A percentile compares a stretch with the other conserved stretches of the same genome.
Evolutionary conservation across 1,140 invertebrate genomes (phyloP).

Genomic region (Panagrolaimus sp.): DNA sequence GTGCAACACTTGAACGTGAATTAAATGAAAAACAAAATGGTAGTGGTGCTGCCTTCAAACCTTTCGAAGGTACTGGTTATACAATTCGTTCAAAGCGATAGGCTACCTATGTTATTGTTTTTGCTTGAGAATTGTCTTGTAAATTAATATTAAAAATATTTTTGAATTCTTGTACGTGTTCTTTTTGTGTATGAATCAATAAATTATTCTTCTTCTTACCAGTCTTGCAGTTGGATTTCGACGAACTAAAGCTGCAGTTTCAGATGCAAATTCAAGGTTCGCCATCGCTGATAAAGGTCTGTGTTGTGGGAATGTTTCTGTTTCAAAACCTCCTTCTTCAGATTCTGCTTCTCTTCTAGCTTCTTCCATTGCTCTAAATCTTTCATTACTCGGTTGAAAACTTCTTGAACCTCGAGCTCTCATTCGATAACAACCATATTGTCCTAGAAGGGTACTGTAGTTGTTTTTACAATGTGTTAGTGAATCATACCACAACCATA

Average conservation of each 20-base stretch:
- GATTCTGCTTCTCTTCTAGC: neutral
- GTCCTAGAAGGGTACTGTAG: neutral
- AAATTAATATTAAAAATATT: neutral
- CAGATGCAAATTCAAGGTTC: neutral
- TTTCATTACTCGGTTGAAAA: neutral
- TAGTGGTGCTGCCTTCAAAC: neutral
- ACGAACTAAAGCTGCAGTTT: neutral
- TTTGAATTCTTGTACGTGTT: neutral
- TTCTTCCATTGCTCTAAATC: neutral
- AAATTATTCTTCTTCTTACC: slow-evolving; percentile 1
- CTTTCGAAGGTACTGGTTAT: neutral
- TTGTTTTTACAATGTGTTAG: neutral
- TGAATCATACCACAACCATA: neutral
- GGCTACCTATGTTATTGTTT: too few relatives aligned
- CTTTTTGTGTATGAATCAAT: too few relatives aligned
- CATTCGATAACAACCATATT: slow-evolving; percentile 10
- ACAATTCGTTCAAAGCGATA: slow-evolving; percentile 11
- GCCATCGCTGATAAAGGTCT: neutral
- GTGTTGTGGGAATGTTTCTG: neutral
- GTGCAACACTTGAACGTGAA: slow-evolving; percentile 27
- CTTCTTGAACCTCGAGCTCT: neutral
- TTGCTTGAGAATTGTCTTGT: neutral
- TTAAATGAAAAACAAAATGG: neutral
- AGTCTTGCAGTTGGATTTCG: neutral
- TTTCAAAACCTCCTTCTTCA: neutral